Evolutionary conservation across 2,888 invertebrate genomes (phyloP), one percentile per base, ranked within the genome.

Genomic region (Asteroscopus sphinx): DNA sequence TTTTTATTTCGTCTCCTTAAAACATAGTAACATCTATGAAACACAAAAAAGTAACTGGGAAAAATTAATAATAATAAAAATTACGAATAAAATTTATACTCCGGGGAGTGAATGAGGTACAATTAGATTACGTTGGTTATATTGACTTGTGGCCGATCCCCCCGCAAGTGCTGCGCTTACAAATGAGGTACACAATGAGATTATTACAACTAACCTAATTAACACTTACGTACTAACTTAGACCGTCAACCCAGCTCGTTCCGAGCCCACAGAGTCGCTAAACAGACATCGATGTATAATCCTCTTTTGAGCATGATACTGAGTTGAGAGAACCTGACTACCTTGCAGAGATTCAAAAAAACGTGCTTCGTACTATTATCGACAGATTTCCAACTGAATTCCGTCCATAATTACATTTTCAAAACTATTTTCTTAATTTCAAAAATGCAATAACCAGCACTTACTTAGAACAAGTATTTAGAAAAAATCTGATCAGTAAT

Each of bases 1-100:
- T 86, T 86, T 88, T 92, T 75, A 56, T 88, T 90, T 90, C 85
- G 89, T 90, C 88, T 89, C 83, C 93, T 92, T 93, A 94, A 93
- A 94, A 94, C 94, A 94, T 94, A 94, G 94, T 94, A 94, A 94
- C 94, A 94, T 94, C 93, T 94, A 94, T 93, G 94, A 92, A 94
- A 94, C 93, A 94, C 94, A 94, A 94, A 94, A 84, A 91, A 90
- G 83, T 92, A 93, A 93, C 92, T 90, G 90, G 90, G 86, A 89
- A 91, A 86, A 85, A 87, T 81, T 85, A 87, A 85, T 87, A 91
- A 89, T 90, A 91, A 92, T 89, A 90, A 90, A 81, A 90, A 88
- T 86, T 85, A 86, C 80, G 80, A 85, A 86, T 81, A 83, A 86
- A 86, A 85, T 82, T 94, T 94, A 94, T 93, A 94, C 94, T 94